Percentiles rank a stretch among this genome's conserved stretches.
phyloP scores from a whole-genome alignment of 2,113 vertebrate species.

The Nothobranchius furzeri region DNA sequence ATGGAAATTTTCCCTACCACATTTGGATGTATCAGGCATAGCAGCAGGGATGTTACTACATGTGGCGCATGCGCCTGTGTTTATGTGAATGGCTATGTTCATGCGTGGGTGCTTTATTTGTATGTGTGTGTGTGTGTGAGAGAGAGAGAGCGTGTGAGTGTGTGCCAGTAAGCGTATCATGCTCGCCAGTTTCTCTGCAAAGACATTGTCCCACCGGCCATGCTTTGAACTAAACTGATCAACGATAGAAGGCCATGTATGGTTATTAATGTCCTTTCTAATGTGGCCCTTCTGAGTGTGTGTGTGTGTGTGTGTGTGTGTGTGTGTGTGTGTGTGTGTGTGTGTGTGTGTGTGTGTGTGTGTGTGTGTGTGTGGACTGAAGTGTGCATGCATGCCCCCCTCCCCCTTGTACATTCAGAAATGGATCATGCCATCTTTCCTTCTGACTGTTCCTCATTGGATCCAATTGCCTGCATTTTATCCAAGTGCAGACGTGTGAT shows the following conservation, averaged over 20 bases:
- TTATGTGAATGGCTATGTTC: slow-evolving; percentile 58
- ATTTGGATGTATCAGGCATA: slow-evolving; percentile 67
- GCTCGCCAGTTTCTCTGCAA: slow-evolving; percentile 11
- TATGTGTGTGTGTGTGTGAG: slow-evolving; percentile 16
- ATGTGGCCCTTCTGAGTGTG: neutral
- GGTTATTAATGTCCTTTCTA: neutral
- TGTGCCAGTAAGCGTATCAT: slow-evolving; percentile 20
- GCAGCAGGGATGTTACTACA: slow-evolving; percentile 58
- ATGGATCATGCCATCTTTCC: slow-evolving; percentile 9
- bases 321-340: neutral
- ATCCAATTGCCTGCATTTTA: slow-evolving; percentile 28
- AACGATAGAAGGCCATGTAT: neutral
- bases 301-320: neutral
- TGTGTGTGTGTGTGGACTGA: neutral
- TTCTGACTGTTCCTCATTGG: neutral
- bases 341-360: neutral
- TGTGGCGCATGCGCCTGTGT: slow-evolving; percentile 53
- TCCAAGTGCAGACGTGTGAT: slow-evolving; percentile 15
- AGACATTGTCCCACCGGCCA: neutral
- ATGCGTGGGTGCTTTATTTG: slow-evolving; percentile 42
- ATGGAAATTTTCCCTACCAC: slow-evolving; percentile 72
- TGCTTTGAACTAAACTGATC: neutral
- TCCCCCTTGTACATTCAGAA: neutral
- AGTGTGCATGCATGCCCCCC: neutral
- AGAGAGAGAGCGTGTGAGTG: slow-evolving; percentile 17